These are phyloP conservation scores for Pristionchus arcanus DNA, from an alignment of 2,888 invertebrate genomes.

Conservation along the genomic window DNA sequence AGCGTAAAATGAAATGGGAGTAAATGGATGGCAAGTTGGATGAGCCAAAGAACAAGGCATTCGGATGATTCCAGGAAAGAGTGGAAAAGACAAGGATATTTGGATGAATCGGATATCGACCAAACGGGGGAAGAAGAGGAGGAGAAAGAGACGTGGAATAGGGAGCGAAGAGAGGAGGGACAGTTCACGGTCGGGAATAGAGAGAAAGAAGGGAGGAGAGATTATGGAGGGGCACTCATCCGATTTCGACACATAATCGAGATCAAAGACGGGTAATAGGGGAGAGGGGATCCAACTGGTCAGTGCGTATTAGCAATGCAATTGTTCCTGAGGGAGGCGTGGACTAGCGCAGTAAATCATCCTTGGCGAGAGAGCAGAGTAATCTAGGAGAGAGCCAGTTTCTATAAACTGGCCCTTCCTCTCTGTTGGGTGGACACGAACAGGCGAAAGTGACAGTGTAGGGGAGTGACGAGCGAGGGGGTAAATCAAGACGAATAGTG, in stretches of 20 bases:
- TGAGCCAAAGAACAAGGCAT: not conserved
- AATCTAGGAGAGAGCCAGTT: conserved; percentile 12
- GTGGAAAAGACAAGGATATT: not conserved
- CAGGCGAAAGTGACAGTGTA: not conserved
- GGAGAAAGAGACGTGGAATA: conserved; percentile 36
- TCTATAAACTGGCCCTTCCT: conserved; percentile 34
- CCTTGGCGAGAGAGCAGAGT: not conserved
- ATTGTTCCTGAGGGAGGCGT: not conserved
- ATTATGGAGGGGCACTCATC: conserved; percentile 38
- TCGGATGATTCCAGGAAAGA: not conserved
- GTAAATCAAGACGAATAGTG: conserved; percentile 33
- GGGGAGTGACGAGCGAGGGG: not conserved
- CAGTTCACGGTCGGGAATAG: conserved; percentile 41
- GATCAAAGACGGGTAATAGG: not conserved
- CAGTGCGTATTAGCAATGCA: conserved; percentile 22
- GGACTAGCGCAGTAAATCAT: conserved; percentile 1
- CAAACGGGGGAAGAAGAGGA: conserved; percentile 1
- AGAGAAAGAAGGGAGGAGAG: not conserved
- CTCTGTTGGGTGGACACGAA: not conserved
- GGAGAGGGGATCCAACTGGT: not conserved
- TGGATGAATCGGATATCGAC: conserved; percentile 21
- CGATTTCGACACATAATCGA: conserved; percentile 49
- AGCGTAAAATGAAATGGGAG: not conserved
- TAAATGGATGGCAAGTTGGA: not conserved
- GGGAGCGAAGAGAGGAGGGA: not conserved